Percentiles rank a stretch among this genome's conserved stretches.
These are phyloP conservation scores for Drosophila demipolita DNA, from an alignment of 2,888 invertebrate genomes.

Conservation along the genomic window DNA sequence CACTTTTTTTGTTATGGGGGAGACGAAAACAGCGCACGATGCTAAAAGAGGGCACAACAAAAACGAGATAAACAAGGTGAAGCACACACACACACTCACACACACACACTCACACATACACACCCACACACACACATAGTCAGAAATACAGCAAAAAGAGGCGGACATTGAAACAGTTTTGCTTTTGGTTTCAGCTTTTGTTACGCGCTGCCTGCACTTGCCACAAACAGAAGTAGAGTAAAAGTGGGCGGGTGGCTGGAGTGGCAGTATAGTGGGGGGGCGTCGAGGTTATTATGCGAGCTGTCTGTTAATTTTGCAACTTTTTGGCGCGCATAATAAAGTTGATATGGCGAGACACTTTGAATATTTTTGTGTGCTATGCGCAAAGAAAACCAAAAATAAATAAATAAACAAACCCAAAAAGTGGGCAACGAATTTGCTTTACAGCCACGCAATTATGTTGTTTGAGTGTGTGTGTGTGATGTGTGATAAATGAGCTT, in stretches of 20 bases:
- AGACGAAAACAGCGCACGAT: conserved; percentile 12
- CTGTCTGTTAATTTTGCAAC: conserved; percentile 77
- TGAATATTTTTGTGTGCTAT: conserved; percentile 53
- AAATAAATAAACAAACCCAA: conserved; percentile 7
- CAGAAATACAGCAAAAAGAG: conserved; percentile 1
- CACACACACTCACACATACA: conserved; percentile 6
- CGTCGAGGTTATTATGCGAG: conserved; percentile 16
- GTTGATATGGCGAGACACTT: conserved; percentile 70
- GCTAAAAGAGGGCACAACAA: conserved; percentile 34
- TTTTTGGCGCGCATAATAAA: conserved; percentile 77
- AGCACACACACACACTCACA: conserved; percentile 24
- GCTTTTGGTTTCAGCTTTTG: conserved; percentile 33
- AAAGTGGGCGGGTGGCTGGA: neutral
- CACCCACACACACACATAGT: neutral
- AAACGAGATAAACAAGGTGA: conserved; percentile 65
- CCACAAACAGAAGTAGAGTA: neutral
- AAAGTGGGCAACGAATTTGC: conserved; percentile 64
- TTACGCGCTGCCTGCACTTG: conserved; percentile 45
- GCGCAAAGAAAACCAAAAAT: conserved; percentile 9
- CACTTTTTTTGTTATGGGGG: conserved; percentile 35
- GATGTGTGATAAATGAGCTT: conserved; percentile 8
- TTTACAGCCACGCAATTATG: conserved; percentile 59
- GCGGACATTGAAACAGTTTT: conserved; percentile 71
- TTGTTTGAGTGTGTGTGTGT: conserved; percentile 8
- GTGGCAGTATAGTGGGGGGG: neutral